These are phyloP conservation scores for Prosapia bicincta DNA, from an alignment of 2,888 invertebrate genomes.

Conservation along the genomic window DNA sequence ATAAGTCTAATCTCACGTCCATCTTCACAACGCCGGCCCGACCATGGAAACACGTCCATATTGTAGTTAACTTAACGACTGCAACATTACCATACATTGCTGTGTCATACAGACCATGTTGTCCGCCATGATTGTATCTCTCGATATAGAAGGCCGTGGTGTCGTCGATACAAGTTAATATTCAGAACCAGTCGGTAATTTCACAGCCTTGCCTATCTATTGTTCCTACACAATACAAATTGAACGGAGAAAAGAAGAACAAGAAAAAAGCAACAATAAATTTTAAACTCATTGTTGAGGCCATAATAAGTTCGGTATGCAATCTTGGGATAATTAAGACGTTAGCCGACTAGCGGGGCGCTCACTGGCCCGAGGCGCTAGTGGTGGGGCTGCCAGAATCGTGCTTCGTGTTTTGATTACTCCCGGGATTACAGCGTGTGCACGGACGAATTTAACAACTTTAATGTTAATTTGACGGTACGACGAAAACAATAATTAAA, in stretches of 20 bases:
- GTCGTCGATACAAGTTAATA: neutral
- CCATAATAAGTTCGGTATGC: neutral
- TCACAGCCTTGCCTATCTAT: neutral
- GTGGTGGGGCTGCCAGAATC: neutral
- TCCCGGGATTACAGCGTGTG: too few relatives aligned
- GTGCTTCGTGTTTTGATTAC: neutral
- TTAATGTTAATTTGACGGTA: too few relatives aligned
- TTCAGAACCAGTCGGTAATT: neutral
- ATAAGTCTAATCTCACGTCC: neutral
- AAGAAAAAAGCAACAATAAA: neutral
- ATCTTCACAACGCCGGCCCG: neutral
- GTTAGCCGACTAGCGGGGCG: neutral
- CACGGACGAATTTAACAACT: too few relatives aligned
- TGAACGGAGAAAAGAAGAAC: neutral
- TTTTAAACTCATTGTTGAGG: neutral
- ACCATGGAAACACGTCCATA: neutral
- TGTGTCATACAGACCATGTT: neutral
- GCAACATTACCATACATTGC: neutral
- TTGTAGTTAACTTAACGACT: neutral
- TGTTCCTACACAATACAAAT: conserved; percentile 2
- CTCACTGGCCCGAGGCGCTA: neutral
- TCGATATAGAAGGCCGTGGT: neutral
- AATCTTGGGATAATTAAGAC: neutral
- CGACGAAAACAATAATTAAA: too few relatives aligned
- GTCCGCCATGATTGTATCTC: neutral